Conservation (phyloP, 2,888 invertebrate species). For the Nomada hirtipes region DNA sequence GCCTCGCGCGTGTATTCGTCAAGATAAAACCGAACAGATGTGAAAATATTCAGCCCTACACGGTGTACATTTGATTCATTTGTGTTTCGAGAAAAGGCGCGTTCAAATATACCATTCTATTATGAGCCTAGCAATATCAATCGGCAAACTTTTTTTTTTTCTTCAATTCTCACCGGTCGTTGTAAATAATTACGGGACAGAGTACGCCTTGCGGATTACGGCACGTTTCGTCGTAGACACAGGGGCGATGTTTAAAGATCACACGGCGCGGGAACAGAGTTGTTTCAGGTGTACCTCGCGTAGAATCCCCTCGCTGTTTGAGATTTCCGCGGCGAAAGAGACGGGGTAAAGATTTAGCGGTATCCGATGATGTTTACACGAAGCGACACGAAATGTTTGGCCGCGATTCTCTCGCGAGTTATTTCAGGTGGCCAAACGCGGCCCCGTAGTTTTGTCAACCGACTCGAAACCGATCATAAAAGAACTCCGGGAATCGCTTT, state of each 20-base stretch:
- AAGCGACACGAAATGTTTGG: slow-evolving; percentile 77
- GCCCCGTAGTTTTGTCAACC: slow-evolving; percentile 77
- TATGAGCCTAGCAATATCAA: slow-evolving; percentile 27
- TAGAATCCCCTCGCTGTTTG: slow-evolving; percentile 64
- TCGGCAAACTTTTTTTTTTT: background rate
- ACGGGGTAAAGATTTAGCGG: slow-evolving; percentile 65
- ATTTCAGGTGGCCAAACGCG: slow-evolving; percentile 78
- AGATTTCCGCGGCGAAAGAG: slow-evolving; percentile 49
- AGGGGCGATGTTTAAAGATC: slow-evolving; percentile 54
- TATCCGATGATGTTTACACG: slow-evolving; percentile 78
- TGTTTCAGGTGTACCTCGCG: slow-evolving; percentile 75
- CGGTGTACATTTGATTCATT: slow-evolving; percentile 30
- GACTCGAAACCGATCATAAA: slow-evolving; percentile 58
- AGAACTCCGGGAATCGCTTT: slow-evolving; percentile 61
- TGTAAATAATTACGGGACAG: slow-evolving; percentile 5
- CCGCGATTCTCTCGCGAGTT: slow-evolving; percentile 76
- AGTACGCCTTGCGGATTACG: background rate
- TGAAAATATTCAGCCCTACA: slow-evolving; percentile 49
- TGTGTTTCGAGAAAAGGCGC: slow-evolving; percentile 3
- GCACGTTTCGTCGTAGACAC: background rate
- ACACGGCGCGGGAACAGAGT: slow-evolving; percentile 56
- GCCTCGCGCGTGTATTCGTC: slow-evolving; percentile 46
- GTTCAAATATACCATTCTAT: slow-evolving; percentile 29
- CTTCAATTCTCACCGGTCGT: background rate
- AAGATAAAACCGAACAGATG: slow-evolving; percentile 70